Evolutionary conservation across 92 coral and sea anemone genomes (phyloP), one percentile per base, ranked within the genome.

Genomic region (Hydrozoanthus gracilis): DNA sequence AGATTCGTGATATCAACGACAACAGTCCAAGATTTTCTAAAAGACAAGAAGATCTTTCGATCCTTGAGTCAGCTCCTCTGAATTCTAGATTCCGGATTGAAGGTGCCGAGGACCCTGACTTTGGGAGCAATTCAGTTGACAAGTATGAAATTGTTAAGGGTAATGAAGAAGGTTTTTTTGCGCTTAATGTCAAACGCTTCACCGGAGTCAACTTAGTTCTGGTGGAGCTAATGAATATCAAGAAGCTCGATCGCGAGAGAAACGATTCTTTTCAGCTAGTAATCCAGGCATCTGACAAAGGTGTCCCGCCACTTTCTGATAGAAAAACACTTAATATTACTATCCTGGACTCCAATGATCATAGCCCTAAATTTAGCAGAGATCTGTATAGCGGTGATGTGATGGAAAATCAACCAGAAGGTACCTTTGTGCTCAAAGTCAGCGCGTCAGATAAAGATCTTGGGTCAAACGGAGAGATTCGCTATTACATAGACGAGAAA

Each of bases 341-440:
- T 47, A 84, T 95, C 39, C 71, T 89, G 4, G 98, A 95, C 76
- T 92, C 98, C 5, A 95, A 95, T 48, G 98, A 95, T 75, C 95
- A 95, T 67, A 91, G 93, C 18, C 98, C 98, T 3, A 78, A 83
- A 79, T 95, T 95, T 62, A 88, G 89, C 77, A 83, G 58, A 45
- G 93, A 83, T 82, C 78, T 89, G 20, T 95, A 91, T 49, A 86
- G 68, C 45, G 96, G 88, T 3, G 88, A 84, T 75, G 93, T 95
- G 67, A 94, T 46, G 20, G 98, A 95, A 68, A 95, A 95, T 85
- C 58, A 80, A 73, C 94, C 83, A 0, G 84, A 83, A 47, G 95
- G 93, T 51, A 91, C 98, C 39, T 95, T 86, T 58, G 78, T 95
- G 16, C 83, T 94, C 10, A 91, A 90, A 44, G 95, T 92, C 8